Evolutionary conservation across 1,140 invertebrate genomes (phyloP).

Genomic region (Neotoxoptera formosana): DNA sequence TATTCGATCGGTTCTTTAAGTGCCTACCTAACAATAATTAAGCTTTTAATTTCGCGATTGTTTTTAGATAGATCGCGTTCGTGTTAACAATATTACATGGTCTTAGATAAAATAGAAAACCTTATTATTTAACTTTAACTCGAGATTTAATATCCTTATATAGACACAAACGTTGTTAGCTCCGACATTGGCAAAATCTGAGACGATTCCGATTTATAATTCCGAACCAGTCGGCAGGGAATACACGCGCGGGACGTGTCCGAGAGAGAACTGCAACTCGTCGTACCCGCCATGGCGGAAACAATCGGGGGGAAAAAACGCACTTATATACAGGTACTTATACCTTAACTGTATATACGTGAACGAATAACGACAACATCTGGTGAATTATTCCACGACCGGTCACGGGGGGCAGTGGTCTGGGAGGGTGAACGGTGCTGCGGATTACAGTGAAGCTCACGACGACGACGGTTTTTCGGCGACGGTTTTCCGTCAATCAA

Average conservation of each 20-base stretch:
- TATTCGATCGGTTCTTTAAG: not conserved
- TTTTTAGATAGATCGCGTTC: not conserved
- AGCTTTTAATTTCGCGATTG: not conserved
- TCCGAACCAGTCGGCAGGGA: not conserved
- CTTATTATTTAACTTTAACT: not conserved
- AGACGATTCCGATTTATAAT: not conserved
- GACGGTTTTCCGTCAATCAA: conserved; percentile 24
- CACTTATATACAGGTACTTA: not conserved
- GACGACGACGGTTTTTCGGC: not conserved
- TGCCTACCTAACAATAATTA: too few species aligned
- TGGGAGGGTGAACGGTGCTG: not conserved
- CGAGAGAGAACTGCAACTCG: not conserved
- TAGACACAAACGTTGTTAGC: too few species aligned
- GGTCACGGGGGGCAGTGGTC: not conserved
- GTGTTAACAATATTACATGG: not conserved
- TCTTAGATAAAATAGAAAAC: not conserved
- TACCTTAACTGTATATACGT: too few species aligned
- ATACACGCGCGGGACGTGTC: not conserved
- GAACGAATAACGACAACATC: not conserved
- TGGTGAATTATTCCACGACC: not conserved
- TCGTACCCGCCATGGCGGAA: not conserved
- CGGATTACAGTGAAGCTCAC: not conserved
- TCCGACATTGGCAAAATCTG: fast-evolving
- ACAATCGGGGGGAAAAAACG: not conserved
- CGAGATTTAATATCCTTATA: not conserved